A percentile compares a stretch with the other conserved stretches of the same genome.
phyloP scores from a whole-genome alignment of 2,113 vertebrate genomes.

The Takifugu flavidus region DNA sequence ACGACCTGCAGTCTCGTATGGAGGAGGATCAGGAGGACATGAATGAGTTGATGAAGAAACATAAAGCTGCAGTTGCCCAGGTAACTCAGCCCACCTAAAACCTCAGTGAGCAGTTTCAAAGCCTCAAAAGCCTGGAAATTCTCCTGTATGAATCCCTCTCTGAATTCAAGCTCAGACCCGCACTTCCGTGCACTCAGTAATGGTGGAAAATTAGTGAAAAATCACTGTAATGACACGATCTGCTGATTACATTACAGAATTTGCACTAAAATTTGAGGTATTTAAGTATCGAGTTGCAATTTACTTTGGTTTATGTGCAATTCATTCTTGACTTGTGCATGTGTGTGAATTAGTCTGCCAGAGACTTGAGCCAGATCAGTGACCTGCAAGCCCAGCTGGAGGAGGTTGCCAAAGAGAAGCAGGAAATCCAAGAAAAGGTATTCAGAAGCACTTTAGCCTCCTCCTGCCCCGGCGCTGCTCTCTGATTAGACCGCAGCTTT shows the following conservation, averaged over 20 bases:
- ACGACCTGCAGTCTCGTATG: constrained; percentile 91
- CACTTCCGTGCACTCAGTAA: neutral
- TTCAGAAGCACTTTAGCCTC: constrained; percentile 26
- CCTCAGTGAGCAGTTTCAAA: constrained; percentile 2
- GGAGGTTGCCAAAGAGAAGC: constrained; percentile 91
- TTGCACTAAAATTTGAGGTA: constrained; percentile 5
- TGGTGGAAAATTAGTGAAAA: neutral
- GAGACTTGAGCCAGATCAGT: constrained; percentile 93
- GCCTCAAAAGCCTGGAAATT: neutral
- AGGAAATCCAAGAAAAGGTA: constrained; percentile 95
- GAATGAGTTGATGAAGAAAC: constrained; percentile 99
- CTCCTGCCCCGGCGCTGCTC: constrained; percentile 33
- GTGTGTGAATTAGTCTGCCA: constrained; percentile 79
- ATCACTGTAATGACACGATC: constrained; percentile 31
- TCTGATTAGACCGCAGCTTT: constrained; percentile 53
- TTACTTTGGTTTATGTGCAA: too few species aligned
- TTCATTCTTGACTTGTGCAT: constrained; percentile 1
- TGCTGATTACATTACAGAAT: constrained; percentile 40
- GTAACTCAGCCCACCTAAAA: constrained; percentile 62
- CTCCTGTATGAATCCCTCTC: neutral
- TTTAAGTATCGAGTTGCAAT: too few species aligned
- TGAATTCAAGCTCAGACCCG: neutral
- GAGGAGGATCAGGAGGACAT: constrained; percentile 98
- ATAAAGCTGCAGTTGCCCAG: constrained; percentile 94
- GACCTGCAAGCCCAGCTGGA: constrained; percentile 94